These are phyloP conservation scores for Acanthiza pusilla DNA, from an alignment of 2,797 vertebrate genomes.

Conservation along the genomic window DNA sequence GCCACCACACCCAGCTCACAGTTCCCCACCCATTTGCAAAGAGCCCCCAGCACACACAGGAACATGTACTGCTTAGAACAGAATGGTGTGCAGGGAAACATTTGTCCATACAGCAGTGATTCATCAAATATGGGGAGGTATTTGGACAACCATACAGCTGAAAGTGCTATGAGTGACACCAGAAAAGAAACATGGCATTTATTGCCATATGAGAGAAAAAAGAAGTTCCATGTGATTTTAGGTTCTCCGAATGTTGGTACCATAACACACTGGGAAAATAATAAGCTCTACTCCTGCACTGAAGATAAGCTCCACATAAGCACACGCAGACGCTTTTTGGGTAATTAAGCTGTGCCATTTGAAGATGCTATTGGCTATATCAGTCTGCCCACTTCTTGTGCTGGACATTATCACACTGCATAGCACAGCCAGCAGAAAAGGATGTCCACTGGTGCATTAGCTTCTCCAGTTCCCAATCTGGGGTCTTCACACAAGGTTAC, in stretches of 20 bases:
- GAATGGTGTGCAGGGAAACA: background rate
- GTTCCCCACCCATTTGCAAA: background rate
- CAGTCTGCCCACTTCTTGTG: background rate
- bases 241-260: background rate
- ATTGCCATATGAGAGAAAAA: background rate
- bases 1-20: fast-evolving
- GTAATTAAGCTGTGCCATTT: background rate
- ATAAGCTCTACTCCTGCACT: background rate
- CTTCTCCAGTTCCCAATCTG: background rate
- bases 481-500: background rate
- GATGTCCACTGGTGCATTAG: background rate
- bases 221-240: background rate
- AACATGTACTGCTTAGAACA: background rate
- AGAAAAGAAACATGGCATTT: background rate
- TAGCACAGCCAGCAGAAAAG: background rate
- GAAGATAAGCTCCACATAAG: background rate
- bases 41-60: fast-evolving
- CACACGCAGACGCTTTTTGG: background rate
- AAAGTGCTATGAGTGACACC: background rate
- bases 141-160: background rate
- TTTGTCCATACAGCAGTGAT: background rate
- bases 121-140: background rate
- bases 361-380: background rate
- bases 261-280: background rate
- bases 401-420: background rate